Evolutionary conservation across 2,797 vertebrate genomes (phyloP).

Genomic region (Amazona finschi): DNA sequence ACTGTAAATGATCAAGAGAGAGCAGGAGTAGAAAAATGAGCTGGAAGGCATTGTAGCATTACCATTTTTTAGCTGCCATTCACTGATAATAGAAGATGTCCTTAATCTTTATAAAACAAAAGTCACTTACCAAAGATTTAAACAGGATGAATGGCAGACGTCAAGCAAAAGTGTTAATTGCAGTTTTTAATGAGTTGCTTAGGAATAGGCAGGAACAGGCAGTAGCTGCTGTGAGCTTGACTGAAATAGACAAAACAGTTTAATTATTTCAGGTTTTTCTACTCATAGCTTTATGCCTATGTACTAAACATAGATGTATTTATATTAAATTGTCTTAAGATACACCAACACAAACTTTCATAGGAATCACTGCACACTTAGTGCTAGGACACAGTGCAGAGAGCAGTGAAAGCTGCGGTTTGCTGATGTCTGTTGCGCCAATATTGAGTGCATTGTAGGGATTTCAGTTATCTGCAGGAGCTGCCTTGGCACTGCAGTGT

Average conservation of each 20-base stretch:
- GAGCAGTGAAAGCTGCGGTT: background rate
- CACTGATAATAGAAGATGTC: background rate
- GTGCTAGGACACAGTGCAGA: background rate
- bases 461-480: background rate
- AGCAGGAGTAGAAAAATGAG: background rate
- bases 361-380: background rate
- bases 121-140: background rate
- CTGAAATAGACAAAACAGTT: background rate
- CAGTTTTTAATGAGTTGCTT: background rate
- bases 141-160: background rate
- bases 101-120: background rate
- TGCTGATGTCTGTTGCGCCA: background rate
- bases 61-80: background rate
- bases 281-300: background rate
- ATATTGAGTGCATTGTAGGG: background rate
- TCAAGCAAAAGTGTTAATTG: background rate
- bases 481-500: background rate
- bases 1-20: background rate
- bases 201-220: background rate
- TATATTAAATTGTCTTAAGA: background rate
- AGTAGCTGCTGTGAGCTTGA: background rate
- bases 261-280: background rate
- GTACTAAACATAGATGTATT: background rate
- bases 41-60: background rate
- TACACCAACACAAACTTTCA: background rate